Percentiles rank a stretch among this genome's conserved stretches.
Evolutionary conservation across 2,888 invertebrate genomes (phyloP).

Genomic region (Boloria euphrosyne): DNA sequence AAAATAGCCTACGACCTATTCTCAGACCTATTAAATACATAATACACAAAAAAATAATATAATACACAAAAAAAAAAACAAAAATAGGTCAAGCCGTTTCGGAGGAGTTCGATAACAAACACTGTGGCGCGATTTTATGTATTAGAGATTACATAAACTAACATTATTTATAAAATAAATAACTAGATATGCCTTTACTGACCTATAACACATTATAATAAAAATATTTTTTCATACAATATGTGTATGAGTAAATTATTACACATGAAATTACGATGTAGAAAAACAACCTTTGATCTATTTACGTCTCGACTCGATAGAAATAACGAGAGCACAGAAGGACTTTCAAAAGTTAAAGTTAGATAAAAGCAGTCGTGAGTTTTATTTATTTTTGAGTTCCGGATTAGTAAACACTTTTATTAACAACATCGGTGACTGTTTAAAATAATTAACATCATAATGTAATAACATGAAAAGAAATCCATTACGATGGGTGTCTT

Average conservation of each 20-base stretch:
- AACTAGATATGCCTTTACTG: too few relatives aligned
- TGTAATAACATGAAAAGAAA: conserved; percentile 35
- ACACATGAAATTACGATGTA: not conserved
- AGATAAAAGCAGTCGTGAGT: not conserved
- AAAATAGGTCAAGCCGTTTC: too few relatives aligned
- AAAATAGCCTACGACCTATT: too few relatives aligned
- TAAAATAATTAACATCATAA: conserved; percentile 24
- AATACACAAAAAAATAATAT: too few relatives aligned
- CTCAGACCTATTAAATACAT: too few relatives aligned
- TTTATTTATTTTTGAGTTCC: conserved; percentile 18
- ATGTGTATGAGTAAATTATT: not conserved
- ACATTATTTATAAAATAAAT: too few relatives aligned
- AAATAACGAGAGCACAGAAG: not conserved
- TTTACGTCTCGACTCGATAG: not conserved
- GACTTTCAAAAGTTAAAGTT: not conserved
- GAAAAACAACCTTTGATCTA: not conserved
- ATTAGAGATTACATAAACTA: too few relatives aligned
- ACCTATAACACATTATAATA: too few relatives aligned
- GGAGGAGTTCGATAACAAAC: too few relatives aligned
- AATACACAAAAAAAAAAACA: too few relatives aligned
- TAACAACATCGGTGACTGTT: conserved; percentile 12
- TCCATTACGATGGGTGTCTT: conserved; percentile 27
- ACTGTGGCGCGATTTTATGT: too few relatives aligned
- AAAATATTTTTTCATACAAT: not conserved
- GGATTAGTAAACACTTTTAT: conserved; percentile 4